phyloP scores from a whole-genome alignment of 2,113 vertebrate genomes.

The Callorhinus ursinus region DNA sequence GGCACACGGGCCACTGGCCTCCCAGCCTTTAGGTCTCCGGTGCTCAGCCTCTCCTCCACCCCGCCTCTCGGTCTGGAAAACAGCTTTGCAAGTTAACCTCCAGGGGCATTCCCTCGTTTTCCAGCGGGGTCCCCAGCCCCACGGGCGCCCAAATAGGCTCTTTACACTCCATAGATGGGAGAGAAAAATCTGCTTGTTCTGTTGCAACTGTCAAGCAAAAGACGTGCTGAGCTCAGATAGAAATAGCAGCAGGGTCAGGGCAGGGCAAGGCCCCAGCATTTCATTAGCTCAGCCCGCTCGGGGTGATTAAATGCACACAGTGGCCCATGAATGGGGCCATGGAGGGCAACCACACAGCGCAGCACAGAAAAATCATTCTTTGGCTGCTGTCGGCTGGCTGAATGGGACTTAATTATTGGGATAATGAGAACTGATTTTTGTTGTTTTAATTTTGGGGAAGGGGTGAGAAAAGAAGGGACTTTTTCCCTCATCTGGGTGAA shows the following conservation, averaged over 20 bases:
- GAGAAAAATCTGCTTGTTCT: conserved; percentile 83
- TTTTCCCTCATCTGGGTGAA: conserved; percentile 51
- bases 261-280: conserved; percentile 85
- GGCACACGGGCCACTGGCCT: not conserved
- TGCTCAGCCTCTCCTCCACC: not conserved
- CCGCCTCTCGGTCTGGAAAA: conserved; percentile 75
- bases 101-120: conserved; percentile 77
- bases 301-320: conserved; percentile 87
- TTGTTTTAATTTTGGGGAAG: conserved; percentile 83
- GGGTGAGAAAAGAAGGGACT: conserved; percentile 74
- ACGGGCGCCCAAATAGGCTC: conserved; percentile 81
- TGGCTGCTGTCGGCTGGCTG: conserved; percentile 79
- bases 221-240: conserved; percentile 86
- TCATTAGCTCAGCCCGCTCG: conserved; percentile 85
- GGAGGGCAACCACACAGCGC: conserved; percentile 80
- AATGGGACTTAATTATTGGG: conserved; percentile 82
- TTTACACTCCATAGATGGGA: conserved; percentile 82
- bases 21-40: not conserved
- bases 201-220: conserved; percentile 83
- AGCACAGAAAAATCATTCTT: conserved; percentile 87
- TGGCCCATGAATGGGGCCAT: conserved; percentile 83
- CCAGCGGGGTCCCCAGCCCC: conserved; percentile 80
- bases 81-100: conserved; percentile 80
- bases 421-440: conserved; percentile 84
- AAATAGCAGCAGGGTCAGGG: conserved; percentile 87